Percentiles rank a stretch among this genome's conserved stretches.
Evolutionary conservation across 2,113 vertebrate species (phyloP).

Genomic region (Phylloscopus whistleri): DNA sequence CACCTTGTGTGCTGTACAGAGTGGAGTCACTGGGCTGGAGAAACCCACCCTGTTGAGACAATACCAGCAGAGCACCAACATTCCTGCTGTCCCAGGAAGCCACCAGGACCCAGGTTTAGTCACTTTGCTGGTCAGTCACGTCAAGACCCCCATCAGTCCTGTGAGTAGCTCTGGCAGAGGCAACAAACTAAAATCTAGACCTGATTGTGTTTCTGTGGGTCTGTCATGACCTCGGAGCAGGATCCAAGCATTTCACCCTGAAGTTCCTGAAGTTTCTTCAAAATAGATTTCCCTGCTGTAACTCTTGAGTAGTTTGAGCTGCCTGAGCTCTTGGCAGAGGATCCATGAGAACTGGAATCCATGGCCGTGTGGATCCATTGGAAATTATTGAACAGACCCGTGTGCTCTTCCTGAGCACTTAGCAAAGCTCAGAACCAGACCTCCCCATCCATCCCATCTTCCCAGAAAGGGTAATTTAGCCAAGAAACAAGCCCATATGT

Average conservation of each 20-base stretch:
- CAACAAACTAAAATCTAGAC: background rate
- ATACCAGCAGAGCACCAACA: background rate
- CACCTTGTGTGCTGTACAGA: background rate
- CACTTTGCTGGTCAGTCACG: background rate
- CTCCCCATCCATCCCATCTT: background rate
- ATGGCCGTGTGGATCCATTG: background rate
- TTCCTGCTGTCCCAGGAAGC: background rate
- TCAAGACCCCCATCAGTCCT: background rate
- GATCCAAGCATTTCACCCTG: background rate
- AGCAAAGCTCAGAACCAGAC: background rate
- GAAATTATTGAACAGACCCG: background rate
- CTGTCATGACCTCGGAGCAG: rapidly evolving
- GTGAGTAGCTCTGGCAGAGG: background rate
- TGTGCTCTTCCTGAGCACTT: background rate
- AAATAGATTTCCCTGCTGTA: background rate
- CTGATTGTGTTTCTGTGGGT: background rate
- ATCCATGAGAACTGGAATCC: background rate
- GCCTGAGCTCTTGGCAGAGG: background rate
- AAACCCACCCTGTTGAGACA: background rate
- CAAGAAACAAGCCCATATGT: background rate
- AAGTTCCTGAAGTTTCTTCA: background rate
- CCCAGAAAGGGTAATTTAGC: background rate
- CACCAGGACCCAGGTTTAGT: background rate
- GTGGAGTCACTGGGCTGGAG: background rate
- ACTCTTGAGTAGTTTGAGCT: background rate